phyloP scores from a whole-genome alignment of 1,140 invertebrate genomes.

The Chymomyza costata region DNA sequence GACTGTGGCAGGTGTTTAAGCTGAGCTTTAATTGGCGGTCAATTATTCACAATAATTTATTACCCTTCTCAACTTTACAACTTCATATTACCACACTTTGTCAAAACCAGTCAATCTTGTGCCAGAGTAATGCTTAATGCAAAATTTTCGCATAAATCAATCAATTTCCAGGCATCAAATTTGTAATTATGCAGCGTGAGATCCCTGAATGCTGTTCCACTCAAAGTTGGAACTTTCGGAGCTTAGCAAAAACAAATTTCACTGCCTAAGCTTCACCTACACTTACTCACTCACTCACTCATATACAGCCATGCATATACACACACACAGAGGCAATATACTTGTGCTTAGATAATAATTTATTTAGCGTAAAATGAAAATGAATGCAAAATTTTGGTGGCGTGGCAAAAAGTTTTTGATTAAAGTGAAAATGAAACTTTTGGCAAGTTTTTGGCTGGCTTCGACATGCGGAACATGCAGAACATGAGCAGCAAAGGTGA shows the following conservation, averaged over 20 bases:
- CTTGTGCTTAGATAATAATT: slow-evolving; percentile 66
- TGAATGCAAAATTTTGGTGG: slow-evolving; percentile 67
- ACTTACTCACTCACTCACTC: slow-evolving; percentile 12
- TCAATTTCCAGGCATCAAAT: too few relatives aligned
- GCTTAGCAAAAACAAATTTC: too few relatives aligned
- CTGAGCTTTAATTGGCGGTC: too few relatives aligned
- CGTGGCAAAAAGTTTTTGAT: slow-evolving; percentile 63
- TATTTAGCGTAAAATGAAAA: slow-evolving; percentile 73
- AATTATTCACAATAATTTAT: too few relatives aligned
- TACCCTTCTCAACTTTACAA: too few relatives aligned
- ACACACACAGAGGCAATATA: slow-evolving; percentile 16
- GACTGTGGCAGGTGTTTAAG: too few relatives aligned
- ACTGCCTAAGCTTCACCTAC: background rate
- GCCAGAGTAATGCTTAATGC: too few relatives aligned
- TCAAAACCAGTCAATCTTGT: too few relatives aligned
- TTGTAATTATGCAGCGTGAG: too few relatives aligned
- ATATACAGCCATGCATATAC: slow-evolving; percentile 5
- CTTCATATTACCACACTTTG: too few relatives aligned
- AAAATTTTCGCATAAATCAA: slow-evolving; percentile 25
- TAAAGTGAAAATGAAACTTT: slow-evolving; percentile 70
- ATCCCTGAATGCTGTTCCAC: too few relatives aligned
- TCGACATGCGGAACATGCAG: background rate
- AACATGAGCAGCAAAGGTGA: background rate
- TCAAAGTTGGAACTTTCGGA: too few relatives aligned
- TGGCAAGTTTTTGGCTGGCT: slow-evolving; percentile 40